phyloP scores from a whole-genome alignment of 2,888 invertebrate species.

The Lithosia quadra region DNA sequence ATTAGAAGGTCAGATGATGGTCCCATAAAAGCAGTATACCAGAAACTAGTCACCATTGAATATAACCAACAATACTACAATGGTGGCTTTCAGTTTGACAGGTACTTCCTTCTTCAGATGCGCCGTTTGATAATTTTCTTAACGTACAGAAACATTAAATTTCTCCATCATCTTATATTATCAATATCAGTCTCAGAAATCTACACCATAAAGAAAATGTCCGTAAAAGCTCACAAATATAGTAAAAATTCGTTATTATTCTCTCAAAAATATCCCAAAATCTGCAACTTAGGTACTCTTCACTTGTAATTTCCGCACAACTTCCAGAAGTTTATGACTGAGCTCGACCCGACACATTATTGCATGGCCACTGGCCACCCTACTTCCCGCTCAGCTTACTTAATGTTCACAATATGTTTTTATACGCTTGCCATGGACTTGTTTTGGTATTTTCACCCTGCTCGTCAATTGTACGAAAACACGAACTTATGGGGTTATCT shows the following conservation, averaged over 20 bases:
- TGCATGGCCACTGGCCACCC: slow-evolving; percentile 29
- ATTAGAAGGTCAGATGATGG: too few relatives aligned
- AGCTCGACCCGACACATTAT: slow-evolving; percentile 34
- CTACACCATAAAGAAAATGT: too few relatives aligned
- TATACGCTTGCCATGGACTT: slow-evolving; percentile 46
- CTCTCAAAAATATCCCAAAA: slow-evolving; percentile 1
- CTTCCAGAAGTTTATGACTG: slow-evolving; percentile 36
- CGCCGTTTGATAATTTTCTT: too few relatives aligned
- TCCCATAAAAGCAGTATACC: too few relatives aligned
- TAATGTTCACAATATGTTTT: slow-evolving; percentile 53
- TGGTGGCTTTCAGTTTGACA: neutral
- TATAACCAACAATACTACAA: neutral
- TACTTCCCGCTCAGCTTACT: slow-evolving; percentile 35
- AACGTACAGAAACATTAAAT: too few relatives aligned
- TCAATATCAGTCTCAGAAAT: too few relatives aligned
- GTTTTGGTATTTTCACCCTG: slow-evolving; percentile 41
- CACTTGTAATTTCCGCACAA: slow-evolving; percentile 38
- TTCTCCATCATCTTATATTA: too few relatives aligned
- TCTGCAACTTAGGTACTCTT: neutral
- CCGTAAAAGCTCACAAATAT: neutral
- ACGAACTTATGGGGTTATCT: slow-evolving; percentile 29
- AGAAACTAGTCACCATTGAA: neutral
- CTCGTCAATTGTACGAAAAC: slow-evolving; percentile 37
- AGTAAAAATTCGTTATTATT: neutral
- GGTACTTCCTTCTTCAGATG: too few relatives aligned